phyloP scores from a whole-genome alignment of 2,113 vertebrate species.

The Menidia beryllina region DNA sequence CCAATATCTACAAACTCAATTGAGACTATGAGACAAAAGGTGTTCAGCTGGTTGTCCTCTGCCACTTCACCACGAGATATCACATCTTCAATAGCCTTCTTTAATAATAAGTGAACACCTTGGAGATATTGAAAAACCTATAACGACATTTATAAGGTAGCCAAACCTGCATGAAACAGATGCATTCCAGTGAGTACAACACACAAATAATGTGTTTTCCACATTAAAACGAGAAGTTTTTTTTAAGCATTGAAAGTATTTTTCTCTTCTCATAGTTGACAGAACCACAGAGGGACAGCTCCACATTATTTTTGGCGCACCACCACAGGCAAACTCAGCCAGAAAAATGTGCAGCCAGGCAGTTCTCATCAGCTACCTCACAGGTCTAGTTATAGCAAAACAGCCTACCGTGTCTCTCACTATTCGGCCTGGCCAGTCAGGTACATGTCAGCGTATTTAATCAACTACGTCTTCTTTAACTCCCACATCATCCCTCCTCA shows the following conservation, averaged over 20 bases:
- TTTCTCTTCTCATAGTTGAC: conserved; percentile 26
- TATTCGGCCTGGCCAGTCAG: neutral
- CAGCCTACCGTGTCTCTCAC: conserved; percentile 14
- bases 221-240: too few relatives aligned
- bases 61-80: neutral
- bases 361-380: conserved; percentile 29
- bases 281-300: conserved; percentile 32
- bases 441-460: conserved; percentile 15
- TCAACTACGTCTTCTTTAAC: conserved; percentile 4
- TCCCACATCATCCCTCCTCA: neutral
- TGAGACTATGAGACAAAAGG: neutral
- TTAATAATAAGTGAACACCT: neutral
- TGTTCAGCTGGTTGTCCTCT: neutral
- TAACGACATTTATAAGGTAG: neutral
- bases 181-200: neutral
- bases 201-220: neutral
- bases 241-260: conserved; percentile 18
- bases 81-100: neutral
- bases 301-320: conserved; percentile 40
- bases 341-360: conserved; percentile 14
- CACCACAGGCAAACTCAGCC: conserved; percentile 33
- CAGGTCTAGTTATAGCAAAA: conserved; percentile 60
- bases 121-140: neutral
- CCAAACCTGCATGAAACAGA: neutral
- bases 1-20: neutral